Percentiles rank a stretch among this genome's conserved stretches.
Evolutionary conservation across 2,797 vertebrate species (phyloP).

Genomic region (Anolis apletophallus): DNA sequence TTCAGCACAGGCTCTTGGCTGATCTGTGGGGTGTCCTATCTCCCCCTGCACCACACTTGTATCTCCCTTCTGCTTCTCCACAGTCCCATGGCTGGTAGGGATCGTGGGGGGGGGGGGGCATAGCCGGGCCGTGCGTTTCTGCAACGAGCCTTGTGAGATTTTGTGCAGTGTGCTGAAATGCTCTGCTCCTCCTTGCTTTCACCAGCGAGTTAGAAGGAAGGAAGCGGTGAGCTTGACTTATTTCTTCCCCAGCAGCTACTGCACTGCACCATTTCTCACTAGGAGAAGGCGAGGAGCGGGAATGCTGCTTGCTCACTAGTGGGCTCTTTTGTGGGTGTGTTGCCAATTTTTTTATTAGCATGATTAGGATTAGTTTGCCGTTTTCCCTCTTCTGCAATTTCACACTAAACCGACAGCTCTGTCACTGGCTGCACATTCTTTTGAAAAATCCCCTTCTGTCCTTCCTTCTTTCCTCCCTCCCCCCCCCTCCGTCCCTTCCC

Average conservation of each 20-base stretch:
- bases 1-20: too few species aligned
- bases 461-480: too few species aligned
- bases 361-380: background rate
- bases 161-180: too few species aligned
- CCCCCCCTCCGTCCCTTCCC: too few species aligned
- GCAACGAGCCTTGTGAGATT: background rate
- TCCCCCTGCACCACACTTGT: too few species aligned
- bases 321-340: background rate
- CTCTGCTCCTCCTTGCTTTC: background rate
- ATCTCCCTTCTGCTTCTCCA: too few species aligned
- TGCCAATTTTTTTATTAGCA: background rate
- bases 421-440: background rate
- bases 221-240: constrained; percentile 11
- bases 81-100: too few species aligned
- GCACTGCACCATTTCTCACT: constrained; percentile 53
- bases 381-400: background rate
- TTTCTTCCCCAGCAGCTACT: constrained; percentile 48
- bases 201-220: background rate
- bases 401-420: background rate
- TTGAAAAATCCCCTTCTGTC: background rate
- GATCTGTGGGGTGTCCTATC: background rate
- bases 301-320: background rate
- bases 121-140: background rate
- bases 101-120: background rate
- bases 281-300: background rate